Evolutionary conservation across 2,113 vertebrate genomes (phyloP).

Genomic region (Sander vitreus): DNA sequence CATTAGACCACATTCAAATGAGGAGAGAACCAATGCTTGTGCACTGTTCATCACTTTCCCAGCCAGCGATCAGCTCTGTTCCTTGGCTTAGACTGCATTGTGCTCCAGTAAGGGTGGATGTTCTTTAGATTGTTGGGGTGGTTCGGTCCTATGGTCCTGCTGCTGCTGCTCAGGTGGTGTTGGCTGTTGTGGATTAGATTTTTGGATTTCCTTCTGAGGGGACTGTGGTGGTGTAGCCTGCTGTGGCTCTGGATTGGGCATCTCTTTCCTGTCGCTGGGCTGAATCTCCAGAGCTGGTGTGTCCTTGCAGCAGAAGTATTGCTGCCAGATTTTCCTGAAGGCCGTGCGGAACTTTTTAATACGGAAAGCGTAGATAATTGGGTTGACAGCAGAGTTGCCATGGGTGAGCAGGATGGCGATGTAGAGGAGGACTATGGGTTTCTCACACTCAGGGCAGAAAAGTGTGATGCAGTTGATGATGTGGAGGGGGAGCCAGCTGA

Average conservation of each 20-base stretch:
- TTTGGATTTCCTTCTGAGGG: conserved; percentile 29
- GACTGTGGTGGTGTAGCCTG: conserved; percentile 40
- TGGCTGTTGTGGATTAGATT: conserved; percentile 15
- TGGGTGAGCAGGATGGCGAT: conserved; percentile 96
- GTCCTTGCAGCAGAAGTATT: conserved; percentile 92
- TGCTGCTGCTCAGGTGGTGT: conserved; percentile 31
- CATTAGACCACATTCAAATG: conserved; percentile 39
- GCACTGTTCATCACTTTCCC: conserved; percentile 8
- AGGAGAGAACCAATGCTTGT: conserved; percentile 41
- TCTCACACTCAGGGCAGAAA: conserved; percentile 89
- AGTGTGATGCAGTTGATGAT: conserved; percentile 94
- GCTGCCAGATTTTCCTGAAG: conserved; percentile 94
- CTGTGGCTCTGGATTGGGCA: conserved; percentile 54
- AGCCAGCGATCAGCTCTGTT: background rate
- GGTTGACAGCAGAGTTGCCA: conserved; percentile 97
- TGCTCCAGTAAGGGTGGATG: conserved; percentile 59
- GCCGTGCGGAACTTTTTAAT: conserved; percentile 96
- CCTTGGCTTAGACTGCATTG: conserved; percentile 64
- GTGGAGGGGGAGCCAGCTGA: conserved; percentile 97
- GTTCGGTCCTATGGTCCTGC: conserved; percentile 42
- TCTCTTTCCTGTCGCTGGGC: conserved; percentile 81
- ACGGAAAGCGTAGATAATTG: conserved; percentile 95
- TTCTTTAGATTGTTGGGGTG: conserved; percentile 46
- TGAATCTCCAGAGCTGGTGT: conserved; percentile 72
- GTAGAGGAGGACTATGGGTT: conserved; percentile 88